Conservation (phyloP, 2,797 vertebrate genomes). For the Trachurus trachurus region DNA sequence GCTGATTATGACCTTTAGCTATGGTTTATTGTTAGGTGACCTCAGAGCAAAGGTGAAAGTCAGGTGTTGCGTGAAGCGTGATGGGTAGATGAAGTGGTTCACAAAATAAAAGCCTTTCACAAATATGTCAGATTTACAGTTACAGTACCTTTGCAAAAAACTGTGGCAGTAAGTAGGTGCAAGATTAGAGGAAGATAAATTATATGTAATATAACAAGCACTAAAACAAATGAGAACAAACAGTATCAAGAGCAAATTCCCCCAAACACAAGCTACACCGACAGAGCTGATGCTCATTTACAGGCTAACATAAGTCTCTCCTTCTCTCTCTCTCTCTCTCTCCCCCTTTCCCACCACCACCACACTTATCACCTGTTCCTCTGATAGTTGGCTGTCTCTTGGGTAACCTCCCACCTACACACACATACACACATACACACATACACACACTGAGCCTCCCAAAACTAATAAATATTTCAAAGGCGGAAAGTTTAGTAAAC, state of each 20-base stretch:
- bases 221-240: no score
- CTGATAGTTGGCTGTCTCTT: slow-evolving; percentile 52
- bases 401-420: slow-evolving; percentile 37
- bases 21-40: no score
- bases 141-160: background rate
- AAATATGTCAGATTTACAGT: background rate
- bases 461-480: slow-evolving; percentile 86
- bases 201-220: background rate
- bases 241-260: background rate
- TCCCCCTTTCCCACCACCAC: no score
- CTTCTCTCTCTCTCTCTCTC: background rate
- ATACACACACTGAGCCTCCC: slow-evolving; percentile 63
- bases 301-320: slow-evolving; percentile 10
- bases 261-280: background rate
- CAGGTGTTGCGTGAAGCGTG: no score
- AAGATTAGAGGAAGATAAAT: no score
- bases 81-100: no score
- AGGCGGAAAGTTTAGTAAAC: slow-evolving; percentile 86
- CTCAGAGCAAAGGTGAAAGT: no score
- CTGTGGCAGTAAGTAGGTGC: no score
- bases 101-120: no score
- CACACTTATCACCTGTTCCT: slow-evolving; percentile 62
- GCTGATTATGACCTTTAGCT: no score
- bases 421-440: slow-evolving; percentile 47
- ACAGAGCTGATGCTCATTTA: slow-evolving; percentile 33